These are phyloP conservation scores for Micrastur ruficollis DNA, from an alignment of 2,797 vertebrate genomes.

Conservation along the genomic window DNA sequence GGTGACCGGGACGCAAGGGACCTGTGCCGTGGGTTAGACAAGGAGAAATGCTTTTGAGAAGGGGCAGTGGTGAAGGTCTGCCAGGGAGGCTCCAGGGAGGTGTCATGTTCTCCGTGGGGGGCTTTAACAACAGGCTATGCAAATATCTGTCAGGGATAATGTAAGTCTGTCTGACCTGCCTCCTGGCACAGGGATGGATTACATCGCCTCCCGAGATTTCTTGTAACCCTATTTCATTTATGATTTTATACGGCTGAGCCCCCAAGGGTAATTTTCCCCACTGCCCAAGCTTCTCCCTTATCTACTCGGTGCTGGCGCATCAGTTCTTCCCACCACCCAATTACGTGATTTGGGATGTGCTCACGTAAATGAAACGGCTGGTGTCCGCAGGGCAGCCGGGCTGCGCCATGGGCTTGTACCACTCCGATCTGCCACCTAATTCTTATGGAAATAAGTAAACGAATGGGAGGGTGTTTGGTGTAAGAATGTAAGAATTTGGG, in stretches of 20 bases:
- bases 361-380: not conserved
- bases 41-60: not conserved
- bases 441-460: not conserved
- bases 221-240: not conserved
- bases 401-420: not conserved
- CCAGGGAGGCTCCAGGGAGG: not conserved
- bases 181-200: not conserved
- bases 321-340: not conserved
- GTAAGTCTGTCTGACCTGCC: not conserved
- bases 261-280: not conserved
- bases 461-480: not conserved
- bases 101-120: not conserved
- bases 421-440: not conserved
- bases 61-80: not conserved
- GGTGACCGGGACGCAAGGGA: not conserved
- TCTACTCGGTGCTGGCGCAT: not conserved
- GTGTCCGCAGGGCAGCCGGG: not conserved
- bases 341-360: not conserved
- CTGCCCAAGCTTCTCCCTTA: not conserved
- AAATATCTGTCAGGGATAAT: slow-evolving; percentile 7
- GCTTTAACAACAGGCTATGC: not conserved
- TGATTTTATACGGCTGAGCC: fast-evolving
- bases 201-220: not conserved
- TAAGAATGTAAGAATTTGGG: not conserved
- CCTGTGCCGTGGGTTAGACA: not conserved